Base-by-base conservation (phyloP, 2,113 vertebrate species). In the Athene noctua region DNA sequence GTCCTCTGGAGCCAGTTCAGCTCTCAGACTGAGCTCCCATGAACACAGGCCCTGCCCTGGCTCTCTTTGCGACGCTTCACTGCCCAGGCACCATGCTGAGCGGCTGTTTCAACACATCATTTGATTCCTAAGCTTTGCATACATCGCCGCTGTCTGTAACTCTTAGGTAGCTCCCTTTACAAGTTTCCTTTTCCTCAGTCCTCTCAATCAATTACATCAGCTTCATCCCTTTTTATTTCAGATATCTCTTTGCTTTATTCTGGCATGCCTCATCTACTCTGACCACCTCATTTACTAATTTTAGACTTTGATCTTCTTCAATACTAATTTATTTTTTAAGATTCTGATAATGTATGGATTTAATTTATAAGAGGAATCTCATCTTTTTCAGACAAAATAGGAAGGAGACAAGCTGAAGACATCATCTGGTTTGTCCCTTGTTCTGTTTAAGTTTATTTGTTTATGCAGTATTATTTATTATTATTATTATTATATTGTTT, bases 31-130 rank as follows among this genome's bases (percentile, higher is more conserved):
- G 47, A 59, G 15, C 42, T 93, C 22, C 25, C 21, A 52, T 8
- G 9, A 65, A 16, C 4, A 0, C 21, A 70, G 19, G 7, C 30
- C 30, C 9, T 90, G 40, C 22, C 1, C 1, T 34, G 58, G 30
- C 32, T 80, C 22, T 75, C 42, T 74, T 57, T 68, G 38, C 0
- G 0, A 13, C 38, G 5, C 32, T 62, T 80, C 59, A 12, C 26
- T 77, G 29, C 36, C 74, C 42, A 7, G 32, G 29, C 25, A 73
- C 1, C 3, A 40, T 22, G 8, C 34, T 58, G 63, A 88, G 23
- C 21, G 80, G 12, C 44, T 80, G 27, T 62, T 90, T 65, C 46
- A 70, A 77, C 82, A 18, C 11, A 19, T 49, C 18, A 6, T 85
- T 85, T 79, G 38, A 27, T 83, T 68, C 36, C 30, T 54, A 68